phyloP scores from a whole-genome alignment of 2,113 vertebrate genomes.

The Dromas ardeola region DNA sequence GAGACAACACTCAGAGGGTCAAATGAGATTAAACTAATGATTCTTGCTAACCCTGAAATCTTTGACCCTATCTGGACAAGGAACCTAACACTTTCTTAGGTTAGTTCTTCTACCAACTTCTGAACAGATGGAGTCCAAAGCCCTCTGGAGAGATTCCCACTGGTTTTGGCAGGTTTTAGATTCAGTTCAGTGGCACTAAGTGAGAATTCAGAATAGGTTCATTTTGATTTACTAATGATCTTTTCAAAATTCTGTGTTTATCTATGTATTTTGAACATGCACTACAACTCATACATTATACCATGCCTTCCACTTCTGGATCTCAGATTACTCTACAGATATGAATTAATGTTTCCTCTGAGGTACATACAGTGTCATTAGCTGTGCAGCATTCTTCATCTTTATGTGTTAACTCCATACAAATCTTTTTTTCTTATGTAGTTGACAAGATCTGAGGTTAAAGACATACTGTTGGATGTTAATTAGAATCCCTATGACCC shows the following conservation, averaged over 20 bases:
- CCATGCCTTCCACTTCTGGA: neutral
- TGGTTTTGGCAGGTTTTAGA: neutral
- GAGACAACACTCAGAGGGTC: neutral
- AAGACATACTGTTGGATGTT: neutral
- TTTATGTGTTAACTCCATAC: neutral
- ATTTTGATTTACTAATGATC: neutral
- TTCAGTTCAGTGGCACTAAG: neutral
- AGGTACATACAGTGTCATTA: neutral
- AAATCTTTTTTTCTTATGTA: neutral
- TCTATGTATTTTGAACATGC: rapidly evolving
- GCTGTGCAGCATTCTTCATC: neutral
- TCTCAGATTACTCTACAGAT: neutral
- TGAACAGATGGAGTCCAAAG: neutral
- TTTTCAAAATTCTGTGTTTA: neutral
- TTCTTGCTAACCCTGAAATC: neutral
- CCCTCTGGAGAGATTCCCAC: neutral
- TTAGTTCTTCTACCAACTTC: neutral
- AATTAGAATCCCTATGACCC: neutral
- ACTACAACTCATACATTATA: rapidly evolving
- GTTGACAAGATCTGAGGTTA: neutral
- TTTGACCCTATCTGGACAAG: neutral
- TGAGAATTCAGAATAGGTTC: neutral
- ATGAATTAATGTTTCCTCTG: neutral
- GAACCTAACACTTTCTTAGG: neutral
- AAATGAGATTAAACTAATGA: neutral